A percentile compares a stretch with the other conserved stretches of the same genome.
Conservation (phyloP, 2,797 vertebrate genomes). For the Apogon talboti region DNA sequence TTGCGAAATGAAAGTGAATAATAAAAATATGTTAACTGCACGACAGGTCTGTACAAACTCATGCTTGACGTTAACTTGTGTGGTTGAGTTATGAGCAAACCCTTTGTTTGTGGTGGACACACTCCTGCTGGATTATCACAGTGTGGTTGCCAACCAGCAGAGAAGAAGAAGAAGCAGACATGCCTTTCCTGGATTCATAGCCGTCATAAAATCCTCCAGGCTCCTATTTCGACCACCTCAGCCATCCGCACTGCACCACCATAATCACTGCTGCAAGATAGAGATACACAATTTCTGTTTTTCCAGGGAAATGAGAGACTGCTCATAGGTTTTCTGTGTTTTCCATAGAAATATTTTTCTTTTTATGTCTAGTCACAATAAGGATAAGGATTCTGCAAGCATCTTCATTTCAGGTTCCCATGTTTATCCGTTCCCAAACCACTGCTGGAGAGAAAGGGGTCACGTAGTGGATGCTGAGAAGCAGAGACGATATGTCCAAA, state of each 20-base stretch:
- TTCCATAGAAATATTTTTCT: conserved; percentile 56
- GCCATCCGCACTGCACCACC: conserved; percentile 50
- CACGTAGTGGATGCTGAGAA: conserved; percentile 18
- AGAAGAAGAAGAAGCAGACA: conserved; percentile 57
- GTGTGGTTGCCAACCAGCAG: conserved; percentile 51
- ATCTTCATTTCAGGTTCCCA: conserved; percentile 36
- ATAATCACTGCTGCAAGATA: conserved; percentile 64
- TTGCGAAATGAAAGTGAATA: no score
- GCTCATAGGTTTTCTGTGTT: conserved; percentile 59
- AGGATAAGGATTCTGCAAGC: conserved; percentile 64
- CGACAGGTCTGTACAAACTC: conserved; percentile 3
- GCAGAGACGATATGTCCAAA: neutral
- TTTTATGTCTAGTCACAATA: conserved; percentile 66
- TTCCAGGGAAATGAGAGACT: conserved; percentile 59
- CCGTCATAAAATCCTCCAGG: conserved; percentile 60
- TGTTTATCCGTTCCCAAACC: conserved; percentile 47
- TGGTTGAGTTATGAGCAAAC: conserved; percentile 35
- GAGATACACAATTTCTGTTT: conserved; percentile 49
- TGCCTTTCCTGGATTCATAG: conserved; percentile 64
- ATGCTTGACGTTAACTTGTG: conserved; percentile 26
- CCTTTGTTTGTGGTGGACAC: conserved; percentile 50
- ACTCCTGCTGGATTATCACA: conserved; percentile 49
- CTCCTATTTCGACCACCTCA: conserved; percentile 75
- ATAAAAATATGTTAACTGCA: neutral
- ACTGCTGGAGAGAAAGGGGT: conserved; percentile 35